Evolutionary conservation across 2,888 invertebrate species (phyloP).

Genomic region (Octodonta nipae): DNA sequence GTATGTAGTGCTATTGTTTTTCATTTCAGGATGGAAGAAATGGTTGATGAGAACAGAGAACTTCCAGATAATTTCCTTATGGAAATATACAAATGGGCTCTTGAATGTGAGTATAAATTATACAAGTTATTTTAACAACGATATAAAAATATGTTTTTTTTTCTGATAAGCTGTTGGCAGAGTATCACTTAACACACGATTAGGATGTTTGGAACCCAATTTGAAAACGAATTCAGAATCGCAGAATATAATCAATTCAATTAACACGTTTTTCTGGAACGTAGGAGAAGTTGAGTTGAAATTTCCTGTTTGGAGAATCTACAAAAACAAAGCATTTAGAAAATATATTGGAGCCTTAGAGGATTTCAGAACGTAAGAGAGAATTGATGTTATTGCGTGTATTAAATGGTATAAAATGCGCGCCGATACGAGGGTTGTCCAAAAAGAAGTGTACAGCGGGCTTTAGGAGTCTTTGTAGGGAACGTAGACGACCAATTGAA

Average conservation of each 20-base stretch:
- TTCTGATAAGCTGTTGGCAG: conserved; percentile 55
- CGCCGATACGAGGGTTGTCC: too few relatives aligned
- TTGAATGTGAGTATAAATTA: conserved; percentile 56
- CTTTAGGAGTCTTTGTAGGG: too few relatives aligned
- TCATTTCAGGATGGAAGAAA: conserved; percentile 47
- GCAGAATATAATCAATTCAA: conserved; percentile 62
- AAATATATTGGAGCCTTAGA: conserved; percentile 59
- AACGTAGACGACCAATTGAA: too few relatives aligned
- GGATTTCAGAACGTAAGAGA: conserved; percentile 51
- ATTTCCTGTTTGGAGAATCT: conserved; percentile 62
- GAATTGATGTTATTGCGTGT: too few relatives aligned
- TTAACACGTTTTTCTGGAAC: conserved; percentile 64
- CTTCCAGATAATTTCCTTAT: conserved; percentile 54
- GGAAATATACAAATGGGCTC: conserved; percentile 67
- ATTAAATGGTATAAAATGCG: too few relatives aligned
- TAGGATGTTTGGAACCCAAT: conserved; percentile 55
- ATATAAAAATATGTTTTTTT: neutral
- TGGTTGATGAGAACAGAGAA: conserved; percentile 45
- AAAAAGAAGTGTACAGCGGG: too few relatives aligned
- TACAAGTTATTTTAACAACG: neutral
- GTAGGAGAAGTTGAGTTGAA: conserved; percentile 61
- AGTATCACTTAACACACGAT: conserved; percentile 66
- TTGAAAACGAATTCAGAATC: conserved; percentile 44
- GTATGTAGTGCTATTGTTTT: too few relatives aligned
- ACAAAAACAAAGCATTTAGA: conserved; percentile 55